Evolutionary conservation across 2,113 vertebrate species (phyloP), one percentile per base, ranked within the genome.

Genomic region (Pomatorhinus ruficollis): DNA sequence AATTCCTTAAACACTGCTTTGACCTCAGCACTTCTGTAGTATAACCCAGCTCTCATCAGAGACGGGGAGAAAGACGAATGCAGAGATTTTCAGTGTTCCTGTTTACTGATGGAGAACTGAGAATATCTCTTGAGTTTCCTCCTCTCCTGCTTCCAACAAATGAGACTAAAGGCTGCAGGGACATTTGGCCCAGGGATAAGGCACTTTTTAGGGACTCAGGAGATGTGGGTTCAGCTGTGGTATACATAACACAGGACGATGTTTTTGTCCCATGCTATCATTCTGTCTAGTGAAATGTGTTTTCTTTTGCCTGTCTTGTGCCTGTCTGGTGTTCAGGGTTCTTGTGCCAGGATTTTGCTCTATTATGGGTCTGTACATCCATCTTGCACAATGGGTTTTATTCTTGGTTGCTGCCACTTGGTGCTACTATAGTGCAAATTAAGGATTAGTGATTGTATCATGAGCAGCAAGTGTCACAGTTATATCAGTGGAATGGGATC

Each of bases 1-100:
- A 87, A 95, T 97, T 94, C 86, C 71, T 93, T 70, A 35, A 88
- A 20, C 33, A 4, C n/a, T 89, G 49, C 68, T 90, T 91, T 91
- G 89, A 69, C 70, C 74, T 87, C 50, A 21, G 78, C 42, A 6
- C 70, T 93, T 76, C 87, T 83, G 66, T 66, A 54, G 24, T 28
- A 11, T 50, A 72, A 91, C 70, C n/a, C 21, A 12, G 52, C 56
- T 94, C 87, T 91, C 4, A 0, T 17, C 1, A 10, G 80, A 91
- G 78, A 37, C 0, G 0, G 23, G 37, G 63, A 83, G 47, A 47
- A 63, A 72, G 57, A 25, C 12, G 31, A 35, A 68, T 5, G 35
- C 44, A 63, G 76, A 66, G 33, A 23, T 60, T 24, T 37, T 42
- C 27, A 14, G 14, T 45, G 42, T 64, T 91, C 50, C 53, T 52